Percentiles rank a stretch among this genome's conserved stretches.
Conservation (phyloP, 2,797 vertebrate species). For the Hapalemur alaotrensis region DNA sequence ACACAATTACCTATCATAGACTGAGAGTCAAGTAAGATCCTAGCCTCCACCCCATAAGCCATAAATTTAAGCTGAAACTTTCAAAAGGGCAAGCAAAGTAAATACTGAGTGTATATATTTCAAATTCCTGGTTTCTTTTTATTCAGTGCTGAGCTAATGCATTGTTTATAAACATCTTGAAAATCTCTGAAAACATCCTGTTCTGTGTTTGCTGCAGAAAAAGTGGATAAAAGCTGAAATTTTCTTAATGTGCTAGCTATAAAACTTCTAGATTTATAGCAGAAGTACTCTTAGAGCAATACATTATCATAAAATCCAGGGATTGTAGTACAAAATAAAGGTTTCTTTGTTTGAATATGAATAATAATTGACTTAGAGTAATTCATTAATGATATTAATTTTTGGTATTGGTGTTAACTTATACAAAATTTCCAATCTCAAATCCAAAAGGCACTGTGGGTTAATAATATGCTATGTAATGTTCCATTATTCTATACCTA, state of each 20-base stretch:
- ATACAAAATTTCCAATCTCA: not conserved
- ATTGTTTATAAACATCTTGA: constrained; percentile 64
- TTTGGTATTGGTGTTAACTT: not conserved
- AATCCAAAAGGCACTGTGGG: not conserved
- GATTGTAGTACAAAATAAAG: not conserved
- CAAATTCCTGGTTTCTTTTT: constrained; percentile 42
- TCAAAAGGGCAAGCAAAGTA: constrained; percentile 20
- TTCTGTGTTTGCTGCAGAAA: constrained; percentile 27
- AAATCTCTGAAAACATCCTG: constrained; percentile 66
- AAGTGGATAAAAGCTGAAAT: not conserved
- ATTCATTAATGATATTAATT: not conserved
- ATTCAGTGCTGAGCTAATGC: not conserved
- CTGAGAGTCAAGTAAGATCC: not conserved
- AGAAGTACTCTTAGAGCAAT: not conserved
- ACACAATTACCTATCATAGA: not conserved
- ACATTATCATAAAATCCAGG: not conserved
- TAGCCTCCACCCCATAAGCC: not conserved
- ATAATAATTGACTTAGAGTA: not conserved
- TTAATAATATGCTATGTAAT: not conserved
- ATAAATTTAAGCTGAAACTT: not conserved
- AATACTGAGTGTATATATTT: not conserved
- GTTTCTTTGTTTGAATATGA: not conserved
- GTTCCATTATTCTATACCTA: not conserved
- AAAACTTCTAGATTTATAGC: not conserved
- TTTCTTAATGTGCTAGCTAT: not conserved